Base-by-base conservation (phyloP, 1,140 invertebrate species). In the Cephus cinctus region DNA sequence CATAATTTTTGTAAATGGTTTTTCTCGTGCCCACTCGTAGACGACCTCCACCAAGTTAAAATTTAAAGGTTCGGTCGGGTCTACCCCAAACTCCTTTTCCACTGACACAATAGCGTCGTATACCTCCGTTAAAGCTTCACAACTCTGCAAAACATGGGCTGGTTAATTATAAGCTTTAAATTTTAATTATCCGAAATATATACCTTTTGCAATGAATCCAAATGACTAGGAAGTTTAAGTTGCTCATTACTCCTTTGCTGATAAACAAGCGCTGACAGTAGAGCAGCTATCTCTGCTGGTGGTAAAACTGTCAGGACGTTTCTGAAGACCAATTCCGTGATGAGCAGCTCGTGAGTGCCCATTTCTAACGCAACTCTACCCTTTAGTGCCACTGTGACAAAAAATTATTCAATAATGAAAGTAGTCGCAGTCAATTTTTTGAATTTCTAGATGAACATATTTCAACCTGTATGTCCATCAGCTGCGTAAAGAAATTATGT, bases 351-450 rank as follows among this genome's bases (percentile, higher is more conserved):
- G 61, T 89, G 88, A 47, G 88, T 94, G 12, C 93, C 92, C 86
- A 99, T 98, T 71, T 96, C 89, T 65, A 96, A 92, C 3, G 96
- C 97, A 5, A 99, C 94, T 48, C 90, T 80, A 8, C 96, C 96
- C 79, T 98, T 97, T 25, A 96, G 67, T 43, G 86, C 83, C 2
- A 92, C 86, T 81, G 67, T 44, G 77, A 78, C 59, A 50, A 41
- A 56, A 36, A 54, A 52, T 50, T 42, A 47, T 45, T 39, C 43
- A 16, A 40, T n/a, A n/a, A n/a, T n/a, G n/a, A n/a, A n/a, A n/a
- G n/a, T n/a, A n/a, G n/a, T n/a, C n/a, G n/a, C n/a, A n/a, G n/a
- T n/a, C n/a, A n/a, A n/a, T n/a, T n/a, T n/a, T n/a, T n/a, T n/a
- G n/a, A n/a, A n/a, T n/a, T n/a, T n/a, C n/a, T n/a, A n/a, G n/a